Evolutionary conservation across 2,113 vertebrate genomes (phyloP).

Genomic region (Odobenus rosmarus): DNA sequence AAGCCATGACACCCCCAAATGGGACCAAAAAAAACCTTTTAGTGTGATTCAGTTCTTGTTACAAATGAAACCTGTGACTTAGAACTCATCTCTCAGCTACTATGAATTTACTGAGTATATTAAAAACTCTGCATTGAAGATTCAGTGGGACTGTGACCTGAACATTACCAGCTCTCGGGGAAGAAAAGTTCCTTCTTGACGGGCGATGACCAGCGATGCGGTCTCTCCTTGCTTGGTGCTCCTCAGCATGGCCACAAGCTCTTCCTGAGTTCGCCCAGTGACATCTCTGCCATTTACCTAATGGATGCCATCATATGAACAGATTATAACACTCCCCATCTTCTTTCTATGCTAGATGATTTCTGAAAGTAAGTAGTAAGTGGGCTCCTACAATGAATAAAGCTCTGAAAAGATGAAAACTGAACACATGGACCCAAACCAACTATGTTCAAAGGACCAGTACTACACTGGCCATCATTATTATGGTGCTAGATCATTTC

Average conservation of each 20-base stretch:
- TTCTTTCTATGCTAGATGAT: background rate
- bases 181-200: slow-evolving; percentile 94
- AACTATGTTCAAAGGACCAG: background rate
- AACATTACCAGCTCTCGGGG: slow-evolving; percentile 96
- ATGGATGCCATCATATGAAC: background rate
- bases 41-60: background rate
- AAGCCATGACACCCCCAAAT: background rate
- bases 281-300: slow-evolving; percentile 96
- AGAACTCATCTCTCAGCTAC: background rate
- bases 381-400: background rate
- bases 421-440: background rate
- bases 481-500: background rate
- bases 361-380: background rate
- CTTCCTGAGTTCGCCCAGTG: slow-evolving; percentile 93
- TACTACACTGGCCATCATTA: background rate
- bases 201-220: slow-evolving; percentile 91
- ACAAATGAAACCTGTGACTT: background rate
- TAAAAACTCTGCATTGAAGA: background rate
- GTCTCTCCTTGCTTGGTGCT: slow-evolving; percentile 96
- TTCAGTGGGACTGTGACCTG: background rate
- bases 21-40: background rate
- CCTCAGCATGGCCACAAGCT: slow-evolving; percentile 95
- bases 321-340: background rate
- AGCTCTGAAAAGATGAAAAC: background rate
- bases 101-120: background rate